These are phyloP conservation scores for Leptinotarsa haldemani DNA, from an alignment of 2,888 invertebrate species.

Conservation along the genomic window DNA sequence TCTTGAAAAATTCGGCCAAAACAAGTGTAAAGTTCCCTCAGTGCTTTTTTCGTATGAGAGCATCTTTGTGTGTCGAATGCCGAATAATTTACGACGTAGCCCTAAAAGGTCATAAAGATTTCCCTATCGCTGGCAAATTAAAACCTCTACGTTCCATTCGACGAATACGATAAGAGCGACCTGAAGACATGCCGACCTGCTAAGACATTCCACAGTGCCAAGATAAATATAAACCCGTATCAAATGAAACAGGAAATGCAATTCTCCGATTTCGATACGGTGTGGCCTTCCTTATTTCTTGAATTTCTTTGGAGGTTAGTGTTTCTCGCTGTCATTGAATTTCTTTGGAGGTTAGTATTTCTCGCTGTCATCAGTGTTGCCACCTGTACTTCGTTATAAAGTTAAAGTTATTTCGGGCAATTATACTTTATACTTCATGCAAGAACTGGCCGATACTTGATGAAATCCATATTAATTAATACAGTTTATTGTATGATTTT, in stretches of 20 bases:
- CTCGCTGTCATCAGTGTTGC: too few species aligned
- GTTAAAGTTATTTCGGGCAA: too few species aligned
- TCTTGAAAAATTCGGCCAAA: neutral
- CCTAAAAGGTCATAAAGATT: neutral
- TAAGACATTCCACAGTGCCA: neutral
- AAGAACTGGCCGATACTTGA: too few species aligned
- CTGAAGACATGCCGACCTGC: neutral
- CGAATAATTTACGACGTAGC: conserved; percentile 6
- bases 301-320: neutral
- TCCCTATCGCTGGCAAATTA: conserved; percentile 2
- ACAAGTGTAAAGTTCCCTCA: neutral
- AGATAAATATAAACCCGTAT: conserved; percentile 6
- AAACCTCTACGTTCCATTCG: neutral
- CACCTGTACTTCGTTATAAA: too few species aligned
- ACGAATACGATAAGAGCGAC: conserved; percentile 1
- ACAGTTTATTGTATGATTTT: too few species aligned
- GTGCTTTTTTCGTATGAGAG: neutral
- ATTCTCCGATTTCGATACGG: neutral
- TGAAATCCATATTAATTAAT: too few species aligned
- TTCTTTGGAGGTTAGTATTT: too few species aligned
- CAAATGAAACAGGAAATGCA: conserved; percentile 3
- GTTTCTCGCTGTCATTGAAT: too few species aligned
- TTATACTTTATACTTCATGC: too few species aligned
- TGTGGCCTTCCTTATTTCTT: neutral
- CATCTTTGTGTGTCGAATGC: neutral